Evolutionary conservation across 2,113 vertebrate genomes (phyloP), one percentile per base, ranked within the genome.

Genomic region (Tinamus guttatus): DNA sequence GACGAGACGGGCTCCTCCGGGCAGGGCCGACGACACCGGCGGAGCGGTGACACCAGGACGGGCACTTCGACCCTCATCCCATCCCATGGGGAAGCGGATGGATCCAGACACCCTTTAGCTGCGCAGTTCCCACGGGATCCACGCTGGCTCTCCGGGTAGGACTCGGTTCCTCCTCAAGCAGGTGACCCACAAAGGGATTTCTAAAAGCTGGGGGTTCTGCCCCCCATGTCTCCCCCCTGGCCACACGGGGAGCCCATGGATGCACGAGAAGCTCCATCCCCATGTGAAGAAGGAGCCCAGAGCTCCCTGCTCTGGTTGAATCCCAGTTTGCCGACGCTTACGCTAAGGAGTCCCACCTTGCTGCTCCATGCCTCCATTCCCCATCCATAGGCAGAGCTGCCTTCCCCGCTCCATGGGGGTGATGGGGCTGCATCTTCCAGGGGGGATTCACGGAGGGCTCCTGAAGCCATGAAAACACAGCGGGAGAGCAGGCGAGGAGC

Each of bases 191-290:
- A 0, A 28, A 20, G 25, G 9, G 20, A 9, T 40, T 38, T 5
- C 9, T 38, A 24, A 81, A 82, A 78, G 2, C 17, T 1, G 0
- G 7, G 4, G 24, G 11, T 4, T 20, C 62, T 21, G 34, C 70
- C 27, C 70, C 27, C 12, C 9, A 11, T 40, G 86, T 25, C 43
- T 45, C 9, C 5, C 1, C 19, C 8, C 64, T 38, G 45, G 47
- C 2, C 49, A 30, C 45, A 13, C 19, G 1, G 36, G 28, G 22
- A 75, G 40, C 34, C 19, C 54, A 6, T 67, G 52, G 75, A 20
- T 59, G 56, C 32, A 77, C 2, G 0, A 47, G 41, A 4, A 7
- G 0, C 4, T 6, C 0, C 0, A 9, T 6, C 62, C n/a, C 7
- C 3, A 4, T 0, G 1, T 15, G 45, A 74, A 45, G 17, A 6